phyloP scores from a whole-genome alignment of 1,140 invertebrate genomes.

The Drosophila kepulauana region DNA sequence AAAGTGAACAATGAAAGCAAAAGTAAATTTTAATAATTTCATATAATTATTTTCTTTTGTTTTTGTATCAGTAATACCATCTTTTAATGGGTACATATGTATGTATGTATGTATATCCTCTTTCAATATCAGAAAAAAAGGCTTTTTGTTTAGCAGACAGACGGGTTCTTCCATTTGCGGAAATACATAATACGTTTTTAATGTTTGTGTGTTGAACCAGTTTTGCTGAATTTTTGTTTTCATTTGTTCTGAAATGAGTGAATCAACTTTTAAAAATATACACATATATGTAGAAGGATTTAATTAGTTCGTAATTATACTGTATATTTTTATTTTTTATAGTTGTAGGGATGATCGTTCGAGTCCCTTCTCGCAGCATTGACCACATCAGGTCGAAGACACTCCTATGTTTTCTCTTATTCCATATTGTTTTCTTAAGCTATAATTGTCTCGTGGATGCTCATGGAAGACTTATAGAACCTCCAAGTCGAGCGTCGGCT shows the following conservation, averaged over 20 bases:
- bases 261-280: constrained; percentile 5
- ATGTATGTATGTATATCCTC: not conserved
- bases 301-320: not conserved
- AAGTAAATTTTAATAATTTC: constrained; percentile 10
- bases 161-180: constrained; percentile 7
- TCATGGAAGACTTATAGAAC: constrained; percentile 94
- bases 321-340: not conserved
- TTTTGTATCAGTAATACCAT: not conserved
- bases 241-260: not conserved
- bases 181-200: not conserved
- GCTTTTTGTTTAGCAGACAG: not conserved
- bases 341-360: constrained; percentile 20
- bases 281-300: not conserved
- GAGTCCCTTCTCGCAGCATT: not conserved
- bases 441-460: constrained; percentile 63
- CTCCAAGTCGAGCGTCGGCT: constrained; percentile 91
- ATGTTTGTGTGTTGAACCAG: constrained; percentile 23
- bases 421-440: constrained; percentile 7
- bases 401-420: constrained; percentile 1
- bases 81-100: not conserved
- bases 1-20: constrained; percentile 34
- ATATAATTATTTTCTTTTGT: constrained; percentile 4
- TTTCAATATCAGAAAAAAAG: not conserved
- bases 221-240: not conserved
- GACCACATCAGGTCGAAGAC: not conserved